Evolutionary conservation across 2,113 vertebrate species (phyloP), one percentile per base, ranked within the genome.

Genomic region (Panthera uncia): DNA sequence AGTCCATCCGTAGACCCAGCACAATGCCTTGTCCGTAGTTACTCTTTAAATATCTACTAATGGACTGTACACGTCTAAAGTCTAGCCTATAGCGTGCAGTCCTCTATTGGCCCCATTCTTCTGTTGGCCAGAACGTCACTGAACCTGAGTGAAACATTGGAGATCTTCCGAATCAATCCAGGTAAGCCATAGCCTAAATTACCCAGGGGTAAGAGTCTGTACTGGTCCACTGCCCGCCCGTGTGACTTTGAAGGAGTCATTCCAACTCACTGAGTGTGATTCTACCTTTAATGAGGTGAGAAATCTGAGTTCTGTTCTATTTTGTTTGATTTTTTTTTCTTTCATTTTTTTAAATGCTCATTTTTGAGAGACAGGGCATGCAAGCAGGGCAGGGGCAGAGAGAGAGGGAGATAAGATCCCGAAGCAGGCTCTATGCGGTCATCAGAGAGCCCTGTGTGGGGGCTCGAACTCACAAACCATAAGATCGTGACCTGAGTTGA

Each of bases 181-280:
- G 7, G 14, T 63, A 18, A 10, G 23, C 4, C 15, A 25, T 2
- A 27, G 14, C 12, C 41, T 23, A 12, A 55, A 25, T 61, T 25
- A 45, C 25, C 9, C 36, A 71, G 14, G 7, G 38, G 1, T 0
- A 12, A 10, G 27, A 10, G 12, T 45, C 29, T n/a, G 0, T 1
- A 9, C 8, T 14, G 12, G 25, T 15, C 45, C 7, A 0, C 6
- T 18, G 0, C 21, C 14, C 91, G 11, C 29, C 25, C 7, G 0
- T n/a, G 23, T 12, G 45, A 86, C 15, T 65, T 78, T 45, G 38
- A 1, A 2, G 33, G 45, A 89, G 33, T 29, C 11, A 61, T 63
- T 96, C 41, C 55, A 57, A 36, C 0, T 71, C 19, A 41, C 5
- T 7, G 80, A 25, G 14, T 73, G n/a, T 91, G 31, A 16, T 18